Evolutionary conservation across 2,888 invertebrate species (phyloP).

Genomic region (Dermolepida albohirtum): DNA sequence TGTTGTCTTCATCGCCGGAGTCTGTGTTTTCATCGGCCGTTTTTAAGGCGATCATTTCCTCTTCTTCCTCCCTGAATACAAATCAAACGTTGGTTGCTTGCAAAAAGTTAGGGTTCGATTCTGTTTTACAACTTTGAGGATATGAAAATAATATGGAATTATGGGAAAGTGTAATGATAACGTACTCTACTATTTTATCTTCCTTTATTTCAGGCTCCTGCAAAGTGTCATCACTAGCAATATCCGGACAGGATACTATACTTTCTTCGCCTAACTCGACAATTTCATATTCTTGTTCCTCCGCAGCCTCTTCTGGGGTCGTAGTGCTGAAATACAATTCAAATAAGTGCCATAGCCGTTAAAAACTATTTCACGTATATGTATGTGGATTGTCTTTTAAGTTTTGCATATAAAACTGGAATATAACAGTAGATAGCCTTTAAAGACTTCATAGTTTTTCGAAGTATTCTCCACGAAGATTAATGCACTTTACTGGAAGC

Average conservation of each 20-base stretch:
- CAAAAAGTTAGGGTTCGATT: not conserved
- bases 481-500: too few relatives aligned
- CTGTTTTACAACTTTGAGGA: too few relatives aligned
- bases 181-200: slow-evolving; percentile 22
- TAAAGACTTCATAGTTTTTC: too few relatives aligned
- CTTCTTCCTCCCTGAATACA: not conserved
- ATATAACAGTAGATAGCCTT: too few relatives aligned
- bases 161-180: not conserved
- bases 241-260: slow-evolving; percentile 50
- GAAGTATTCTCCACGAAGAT: too few relatives aligned
- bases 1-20: too few relatives aligned
- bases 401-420: too few relatives aligned
- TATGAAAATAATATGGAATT: too few relatives aligned
- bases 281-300: slow-evolving; percentile 31
- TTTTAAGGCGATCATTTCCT: not conserved
- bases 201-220: slow-evolving; percentile 36
- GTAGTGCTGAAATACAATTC: slow-evolving; percentile 23
- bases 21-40: not conserved
- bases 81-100: not conserved
- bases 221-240: slow-evolving; percentile 44
- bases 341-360: too few relatives aligned
- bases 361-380: too few relatives aligned
- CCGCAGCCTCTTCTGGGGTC: slow-evolving; percentile 28
- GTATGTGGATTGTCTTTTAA: too few relatives aligned
- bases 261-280: slow-evolving; percentile 42